Percentiles rank a stretch among this genome's conserved stretches.
These are phyloP conservation scores for Yponomeuta evonymella DNA, from an alignment of 2,888 invertebrate species.

Conservation along the genomic window DNA sequence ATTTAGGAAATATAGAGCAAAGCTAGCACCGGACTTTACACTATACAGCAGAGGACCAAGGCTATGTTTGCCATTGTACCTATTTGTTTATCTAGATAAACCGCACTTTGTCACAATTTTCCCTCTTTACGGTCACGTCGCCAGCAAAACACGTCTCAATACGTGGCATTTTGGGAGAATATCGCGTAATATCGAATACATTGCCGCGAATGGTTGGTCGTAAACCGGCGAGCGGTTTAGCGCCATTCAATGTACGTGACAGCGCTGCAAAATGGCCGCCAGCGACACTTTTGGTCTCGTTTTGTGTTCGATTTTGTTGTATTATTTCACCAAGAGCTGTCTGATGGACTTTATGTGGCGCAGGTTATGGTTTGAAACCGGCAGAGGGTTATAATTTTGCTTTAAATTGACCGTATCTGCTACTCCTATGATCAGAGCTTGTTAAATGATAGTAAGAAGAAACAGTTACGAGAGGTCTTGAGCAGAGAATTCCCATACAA, in stretches of 20 bases:
- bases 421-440: no score
- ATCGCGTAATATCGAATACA: conserved; percentile 18
- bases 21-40: no score
- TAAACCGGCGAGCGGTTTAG: neutral
- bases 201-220: conserved; percentile 5
- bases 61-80: neutral
- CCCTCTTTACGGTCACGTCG: neutral
- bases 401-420: no score
- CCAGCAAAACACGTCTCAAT: neutral
- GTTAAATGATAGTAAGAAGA: no score
- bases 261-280: neutral
- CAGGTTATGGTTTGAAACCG: no score
- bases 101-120: neutral
- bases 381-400: no score
- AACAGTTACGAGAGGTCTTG: no score
- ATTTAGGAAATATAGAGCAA: no score
- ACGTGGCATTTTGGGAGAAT: conserved; percentile 17
- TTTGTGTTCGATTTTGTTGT: neutral
- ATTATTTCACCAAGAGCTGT: neutral
- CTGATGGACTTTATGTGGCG: no score
- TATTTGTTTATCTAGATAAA: neutral
- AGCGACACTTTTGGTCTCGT: neutral
- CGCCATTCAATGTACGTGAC: neutral
- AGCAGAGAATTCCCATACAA: no score
- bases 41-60: no score